These are phyloP conservation scores for Brienomyrus longianalis DNA, from an alignment of 2,113 vertebrate genomes.

Conservation along the genomic window DNA sequence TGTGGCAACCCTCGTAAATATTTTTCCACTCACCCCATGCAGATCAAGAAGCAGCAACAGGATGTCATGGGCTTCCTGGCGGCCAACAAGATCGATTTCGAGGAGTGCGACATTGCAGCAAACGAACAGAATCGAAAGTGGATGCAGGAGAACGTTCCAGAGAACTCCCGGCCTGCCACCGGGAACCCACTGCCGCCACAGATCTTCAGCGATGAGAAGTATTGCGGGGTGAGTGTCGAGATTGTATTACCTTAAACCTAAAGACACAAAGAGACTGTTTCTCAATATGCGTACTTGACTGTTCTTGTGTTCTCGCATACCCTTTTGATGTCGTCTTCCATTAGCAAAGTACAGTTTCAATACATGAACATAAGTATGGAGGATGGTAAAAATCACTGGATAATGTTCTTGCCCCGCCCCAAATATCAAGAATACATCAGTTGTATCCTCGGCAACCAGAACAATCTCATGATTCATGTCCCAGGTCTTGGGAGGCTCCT, in stretches of 20 bases:
- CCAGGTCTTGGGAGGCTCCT: not conserved
- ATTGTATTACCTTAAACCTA: not conserved
- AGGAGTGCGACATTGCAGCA: slow-evolving; percentile 90
- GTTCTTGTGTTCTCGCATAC: not conserved
- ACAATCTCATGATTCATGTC: not conserved
- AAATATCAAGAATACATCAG: not conserved
- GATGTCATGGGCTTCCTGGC: slow-evolving; percentile 85
- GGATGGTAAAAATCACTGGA: not conserved
- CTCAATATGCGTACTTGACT: not conserved
- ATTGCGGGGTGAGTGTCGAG: slow-evolving; percentile 80
- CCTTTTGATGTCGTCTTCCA: not conserved
- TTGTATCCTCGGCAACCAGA: not conserved
- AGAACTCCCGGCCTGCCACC: slow-evolving; percentile 70
- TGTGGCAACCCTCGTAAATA: not conserved
- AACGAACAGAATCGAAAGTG: slow-evolving; percentile 88
- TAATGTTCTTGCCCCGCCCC: not conserved
- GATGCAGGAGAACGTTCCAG: slow-evolving; percentile 93
- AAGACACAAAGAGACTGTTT: not conserved
- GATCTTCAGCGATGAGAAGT: slow-evolving; percentile 85
- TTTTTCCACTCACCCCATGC: slow-evolving; percentile 22
- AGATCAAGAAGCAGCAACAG: slow-evolving; percentile 99
- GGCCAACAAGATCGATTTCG: slow-evolving; percentile 88
- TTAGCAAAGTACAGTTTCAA: not conserved
- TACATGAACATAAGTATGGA: not conserved
- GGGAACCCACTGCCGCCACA: slow-evolving; percentile 89